These are phyloP conservation scores for Sebastes taczanowskii DNA, from an alignment of 2,797 vertebrate species.

Conservation along the genomic window DNA sequence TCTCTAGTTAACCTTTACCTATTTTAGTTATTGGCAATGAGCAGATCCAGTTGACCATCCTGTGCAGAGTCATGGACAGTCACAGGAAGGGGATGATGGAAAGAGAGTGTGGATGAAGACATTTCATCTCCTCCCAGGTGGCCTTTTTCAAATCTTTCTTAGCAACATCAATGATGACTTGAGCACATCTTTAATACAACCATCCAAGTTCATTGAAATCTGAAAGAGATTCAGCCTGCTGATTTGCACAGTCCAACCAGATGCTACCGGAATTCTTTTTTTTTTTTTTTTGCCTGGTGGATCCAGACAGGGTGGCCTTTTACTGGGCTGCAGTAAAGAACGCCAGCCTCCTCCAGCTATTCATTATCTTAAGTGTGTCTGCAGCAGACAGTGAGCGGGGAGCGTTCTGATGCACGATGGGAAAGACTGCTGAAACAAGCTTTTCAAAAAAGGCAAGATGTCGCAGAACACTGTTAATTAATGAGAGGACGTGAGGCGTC, in stretches of 20 bases:
- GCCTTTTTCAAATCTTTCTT: slow-evolving; percentile 8
- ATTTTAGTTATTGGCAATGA: slow-evolving; percentile 11
- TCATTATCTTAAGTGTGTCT: slow-evolving; percentile 81
- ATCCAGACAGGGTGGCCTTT: slow-evolving; percentile 73
- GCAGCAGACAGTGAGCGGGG: slow-evolving; percentile 59
- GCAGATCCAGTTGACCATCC: slow-evolving; percentile 4
- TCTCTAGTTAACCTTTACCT: slow-evolving; percentile 37
- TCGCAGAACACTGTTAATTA: slow-evolving; percentile 57
- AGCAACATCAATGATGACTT: not conserved
- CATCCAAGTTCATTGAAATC: slow-evolving; percentile 21
- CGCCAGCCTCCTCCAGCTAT: slow-evolving; percentile 70
- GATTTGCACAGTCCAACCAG: slow-evolving; percentile 28
- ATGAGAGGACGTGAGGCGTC: slow-evolving; percentile 44
- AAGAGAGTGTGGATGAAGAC: not conserved
- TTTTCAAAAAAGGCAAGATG: slow-evolving; percentile 43
- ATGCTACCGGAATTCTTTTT: slow-evolving; percentile 24
- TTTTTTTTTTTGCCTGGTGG: slow-evolving; percentile 33
- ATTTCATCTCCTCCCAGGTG: slow-evolving; percentile 2
- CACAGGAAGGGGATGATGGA: not conserved
- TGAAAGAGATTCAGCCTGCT: not conserved
- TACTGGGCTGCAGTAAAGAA: slow-evolving; percentile 68
- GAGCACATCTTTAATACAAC: slow-evolving; percentile 12
- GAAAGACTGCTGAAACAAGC: slow-evolving; percentile 68
- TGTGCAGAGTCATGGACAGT: not conserved
- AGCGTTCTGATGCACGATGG: slow-evolving; percentile 47